Base-by-base conservation (phyloP, 2,113 vertebrate genomes). In the Mus pahari region DNA sequence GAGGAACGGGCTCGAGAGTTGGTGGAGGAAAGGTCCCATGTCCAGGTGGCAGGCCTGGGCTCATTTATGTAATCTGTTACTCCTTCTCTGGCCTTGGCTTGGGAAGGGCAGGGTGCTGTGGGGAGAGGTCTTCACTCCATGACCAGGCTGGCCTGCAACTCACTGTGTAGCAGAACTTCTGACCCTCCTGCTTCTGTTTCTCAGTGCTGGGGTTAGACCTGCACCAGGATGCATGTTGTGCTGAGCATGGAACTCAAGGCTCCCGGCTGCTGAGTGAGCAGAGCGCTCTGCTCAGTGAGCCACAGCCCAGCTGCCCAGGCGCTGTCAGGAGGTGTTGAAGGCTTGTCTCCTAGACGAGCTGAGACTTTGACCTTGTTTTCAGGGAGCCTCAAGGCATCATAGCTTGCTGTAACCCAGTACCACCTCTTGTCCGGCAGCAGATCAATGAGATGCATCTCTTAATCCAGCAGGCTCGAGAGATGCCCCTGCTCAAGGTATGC, bases 341-440 rank as follows among this genome's bases (percentile, higher is more conserved):
- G 86, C 20, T 53, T 7, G 0, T 14, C 62, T 62, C 58, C 68
- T 1, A 71, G n/a, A 3, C 39, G 39, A 73, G 26, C 13, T 26
- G 10, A 33, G 20, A 68, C 91, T 86, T 96, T 83, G 36, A 45
- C 74, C 16, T 86, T 86, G 26, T 5, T 95, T 90, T 36, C 94
- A 99, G 99, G 97, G 99, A 99, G 92, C 98, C 98, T 48, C 99
- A 99, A 98, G 99, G 99, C 95, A 99, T 99, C 97, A 98, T 99
- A 86, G 99, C 99, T 33, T 99, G 99, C 98, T 99, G 99, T 97
- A 99, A 99, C 98, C 99, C 99, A 0, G 98, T 99, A 0, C 99
- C 99, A 0, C 99, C 99, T 0, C 98, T 99, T 14, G 99, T 99
- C 73, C 98, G 99, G 87, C 99, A 99, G 97, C 99, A 99, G 98